Evolutionary conservation across 2,888 invertebrate species (phyloP).

Genomic region (Gerris lacustris): DNA sequence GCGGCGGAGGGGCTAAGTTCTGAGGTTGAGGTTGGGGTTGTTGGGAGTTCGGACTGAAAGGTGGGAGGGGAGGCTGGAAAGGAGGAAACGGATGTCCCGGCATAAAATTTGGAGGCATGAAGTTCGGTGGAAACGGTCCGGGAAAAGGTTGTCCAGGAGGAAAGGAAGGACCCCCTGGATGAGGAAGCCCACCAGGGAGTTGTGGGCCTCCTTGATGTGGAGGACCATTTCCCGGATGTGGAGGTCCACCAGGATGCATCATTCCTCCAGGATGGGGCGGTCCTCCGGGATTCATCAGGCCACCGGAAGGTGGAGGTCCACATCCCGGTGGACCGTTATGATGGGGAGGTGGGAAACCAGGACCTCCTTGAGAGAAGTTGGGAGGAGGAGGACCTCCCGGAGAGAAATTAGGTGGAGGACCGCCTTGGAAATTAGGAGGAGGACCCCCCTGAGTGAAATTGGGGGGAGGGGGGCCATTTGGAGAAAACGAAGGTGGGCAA

Average conservation of each 20-base stretch:
- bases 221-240: too few relatives aligned
- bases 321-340: too few relatives aligned
- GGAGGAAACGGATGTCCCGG: constrained; percentile 19
- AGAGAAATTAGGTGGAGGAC: neutral
- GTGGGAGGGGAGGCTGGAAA: constrained; percentile 31
- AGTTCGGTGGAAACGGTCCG: neutral
- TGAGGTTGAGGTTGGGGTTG: constrained; percentile 6
- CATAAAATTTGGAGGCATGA: neutral
- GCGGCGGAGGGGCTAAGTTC: constrained; percentile 14
- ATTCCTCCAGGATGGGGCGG: too few relatives aligned
- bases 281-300: too few relatives aligned
- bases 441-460: neutral
- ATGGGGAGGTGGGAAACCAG: too few relatives aligned
- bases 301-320: too few relatives aligned
- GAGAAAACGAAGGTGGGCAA: neutral
- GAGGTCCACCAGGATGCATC: too few relatives aligned
- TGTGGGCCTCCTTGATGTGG: too few relatives aligned
- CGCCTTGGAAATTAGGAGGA: neutral
- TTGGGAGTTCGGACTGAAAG: constrained; percentile 34
- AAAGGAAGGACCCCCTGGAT: neutral
- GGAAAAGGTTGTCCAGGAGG: neutral
- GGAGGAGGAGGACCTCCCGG: neutral
- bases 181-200: too few relatives aligned
- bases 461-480: neutral
- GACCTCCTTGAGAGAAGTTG: too few relatives aligned